Conservation (phyloP, 1,140 invertebrate species). For the Mamestra configurata region DNA sequence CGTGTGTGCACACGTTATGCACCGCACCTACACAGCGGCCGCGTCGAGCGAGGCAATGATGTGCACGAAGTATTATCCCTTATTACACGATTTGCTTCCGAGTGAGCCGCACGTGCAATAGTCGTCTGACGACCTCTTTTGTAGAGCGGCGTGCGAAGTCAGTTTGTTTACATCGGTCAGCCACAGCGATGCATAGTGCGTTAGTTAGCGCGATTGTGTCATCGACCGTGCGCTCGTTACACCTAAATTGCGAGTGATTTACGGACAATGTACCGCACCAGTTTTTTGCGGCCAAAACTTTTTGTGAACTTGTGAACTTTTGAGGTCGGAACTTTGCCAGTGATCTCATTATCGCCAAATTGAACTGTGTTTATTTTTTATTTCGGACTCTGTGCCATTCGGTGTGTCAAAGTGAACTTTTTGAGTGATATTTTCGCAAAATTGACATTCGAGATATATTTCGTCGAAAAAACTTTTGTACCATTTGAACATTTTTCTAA, state of each 20-base stretch:
- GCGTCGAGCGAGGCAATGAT: slow-evolving; percentile 84
- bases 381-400: slow-evolving; percentile 50
- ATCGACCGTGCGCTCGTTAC: slow-evolving; percentile 77
- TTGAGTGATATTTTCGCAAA: slow-evolving; percentile 41
- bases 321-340: slow-evolving; percentile 58
- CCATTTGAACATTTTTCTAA: slow-evolving; percentile 24
- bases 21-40: slow-evolving; percentile 74
- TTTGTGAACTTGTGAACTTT: slow-evolving; percentile 79
- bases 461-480: slow-evolving; percentile 30
- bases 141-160: slow-evolving; percentile 79
- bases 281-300: slow-evolving; percentile 75
- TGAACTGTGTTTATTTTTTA: slow-evolving; percentile 50
- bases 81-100: slow-evolving; percentile 86
- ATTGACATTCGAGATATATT: slow-evolving; percentile 42
- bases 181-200: slow-evolving; percentile 80
- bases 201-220: slow-evolving; percentile 82
- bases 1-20: slow-evolving; percentile 82
- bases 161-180: slow-evolving; percentile 83
- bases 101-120: slow-evolving; percentile 82
- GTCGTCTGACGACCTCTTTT: slow-evolving; percentile 83
- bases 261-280: slow-evolving; percentile 75
- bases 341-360: slow-evolving; percentile 73
- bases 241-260: slow-evolving; percentile 80
- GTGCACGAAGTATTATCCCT: slow-evolving; percentile 87
- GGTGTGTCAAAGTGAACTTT: slow-evolving; percentile 66